Evolutionary conservation across 2,797 vertebrate species (phyloP), one percentile per base, ranked within the genome.

Genomic region (Merluccius polli): DNA sequence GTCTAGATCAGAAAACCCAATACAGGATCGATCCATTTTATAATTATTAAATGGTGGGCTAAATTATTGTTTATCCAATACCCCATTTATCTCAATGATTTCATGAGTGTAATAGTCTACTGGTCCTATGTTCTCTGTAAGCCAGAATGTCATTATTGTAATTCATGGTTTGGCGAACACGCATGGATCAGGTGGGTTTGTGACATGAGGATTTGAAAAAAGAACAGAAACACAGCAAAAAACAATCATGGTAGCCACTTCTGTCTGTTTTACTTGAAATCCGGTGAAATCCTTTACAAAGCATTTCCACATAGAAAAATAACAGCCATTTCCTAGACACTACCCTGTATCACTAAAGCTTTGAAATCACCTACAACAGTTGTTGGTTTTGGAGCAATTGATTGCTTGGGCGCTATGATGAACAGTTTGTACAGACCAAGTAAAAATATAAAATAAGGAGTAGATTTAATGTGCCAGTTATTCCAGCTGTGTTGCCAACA

Each of bases 291-390:
- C 65, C 76, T 78, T 78, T 78, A 81, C 79, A 82, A 80, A 85
- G 75, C 67, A 52, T 44, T 79, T 83, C 67, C 74, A 79, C 77
- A 82, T 78, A 82, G 75, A 84, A 81, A 86, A 84, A 82, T 78
- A 83, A 75, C 76, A 80, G 80, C 77, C 68, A 75, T 73, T 74
- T 78, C 74, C 72, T 74, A 74, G 41, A 65, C 52, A 73, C 80
- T 75, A 80, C 78, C 75, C 81, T 81, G 74, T 69, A 74, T 72
- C 48, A 65, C 77, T 79, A 77, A 74, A 81, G 84, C 76, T 73
- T 59, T 74, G 73, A 75, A 36, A 77, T 81, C 75, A 72, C 68
- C 73, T 76, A 74, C 38, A 59, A 68, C 68, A 73, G 65, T 63
- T 73, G 67, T 79, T 73, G 72, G 78, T 80, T 76, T 63, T 72